Evolutionary conservation across 1,140 invertebrate genomes (phyloP), one percentile per base, ranked within the genome.

Genomic region (Scaptomyza pallida): DNA sequence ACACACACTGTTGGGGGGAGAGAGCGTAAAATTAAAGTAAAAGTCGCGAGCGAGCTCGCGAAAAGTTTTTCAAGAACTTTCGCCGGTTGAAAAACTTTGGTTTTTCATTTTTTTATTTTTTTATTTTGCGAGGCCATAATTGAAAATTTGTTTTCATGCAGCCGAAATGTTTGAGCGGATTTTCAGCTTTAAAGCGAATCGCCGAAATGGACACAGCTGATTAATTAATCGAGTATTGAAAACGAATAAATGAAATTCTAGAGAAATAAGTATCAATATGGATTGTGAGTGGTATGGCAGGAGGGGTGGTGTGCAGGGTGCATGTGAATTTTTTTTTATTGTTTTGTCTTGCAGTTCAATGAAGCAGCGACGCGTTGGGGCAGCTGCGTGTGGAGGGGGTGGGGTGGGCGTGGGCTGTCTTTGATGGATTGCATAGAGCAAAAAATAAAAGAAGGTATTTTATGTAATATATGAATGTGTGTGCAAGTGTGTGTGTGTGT

Each of bases 351-450:
- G 60, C 60, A 63, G 60, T 52, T 71, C 61, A 51, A 56, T 51
- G 37, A 56, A 48, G 47, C 30, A 52, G 23, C 37, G 19, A 6
- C 6, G 5, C 17, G 26, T n/a, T 2, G 13, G 2, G 12, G 15
- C 2, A 9, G 1, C 17, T n/a, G 44, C 17, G 44, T 12, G 37
- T 23, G 3, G 3, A 8, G 17, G 17, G 37, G 26, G 48, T 12
- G 37, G 33, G 3, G 3, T 6, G 17, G 17, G 37, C 35, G 48
- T 6, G 52, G 50, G 55, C 43, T 59, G 75, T 47, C 78, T 77
- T 81, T 90, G 89, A 90, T 90, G 89, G 80, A 90, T 90, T 80
- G 76, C 75, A 74, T 73, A 75, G 56, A 30, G 8, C 2, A 30
- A 30, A 30, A 30, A 21, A 21, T 2, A 21, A 2, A 30, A 30